phyloP scores from a whole-genome alignment of 2,797 vertebrate species.

The Mus spretus region DNA sequence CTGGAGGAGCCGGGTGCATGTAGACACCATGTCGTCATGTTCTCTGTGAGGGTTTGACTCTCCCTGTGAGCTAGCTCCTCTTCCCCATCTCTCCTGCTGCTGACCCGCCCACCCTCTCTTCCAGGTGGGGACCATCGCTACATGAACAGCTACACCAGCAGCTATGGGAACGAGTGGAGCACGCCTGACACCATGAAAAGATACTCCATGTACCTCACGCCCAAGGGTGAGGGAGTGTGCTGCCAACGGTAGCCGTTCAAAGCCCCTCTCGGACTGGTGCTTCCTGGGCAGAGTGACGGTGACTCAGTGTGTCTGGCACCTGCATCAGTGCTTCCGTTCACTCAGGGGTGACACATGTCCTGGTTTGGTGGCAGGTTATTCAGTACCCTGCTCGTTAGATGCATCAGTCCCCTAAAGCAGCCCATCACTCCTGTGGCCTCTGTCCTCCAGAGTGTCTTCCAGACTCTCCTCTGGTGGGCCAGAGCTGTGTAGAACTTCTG shows the following conservation, averaged over 20 bases:
- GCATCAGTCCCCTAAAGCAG: too few relatives aligned
- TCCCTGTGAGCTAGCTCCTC: background rate
- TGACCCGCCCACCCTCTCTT: background rate
- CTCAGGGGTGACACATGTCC: background rate
- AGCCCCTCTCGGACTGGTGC: background rate
- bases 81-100: background rate
- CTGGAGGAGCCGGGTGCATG: background rate
- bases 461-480: background rate
- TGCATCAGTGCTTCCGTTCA: background rate
- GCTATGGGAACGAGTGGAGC: constrained; percentile 87
- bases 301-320: background rate
- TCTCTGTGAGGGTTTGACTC: background rate
- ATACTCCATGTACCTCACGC: constrained; percentile 90
- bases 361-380: background rate
- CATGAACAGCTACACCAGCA: constrained; percentile 87
- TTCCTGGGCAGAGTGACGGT: background rate
- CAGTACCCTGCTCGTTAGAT: background rate
- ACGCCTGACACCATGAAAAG: constrained; percentile 89
- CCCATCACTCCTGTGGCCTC: background rate
- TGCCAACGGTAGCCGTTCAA: background rate
- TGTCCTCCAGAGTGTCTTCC: background rate
- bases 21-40: fast-evolving
- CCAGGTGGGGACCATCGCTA: constrained; percentile 88
- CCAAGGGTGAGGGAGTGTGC: constrained; percentile 87
- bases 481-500: background rate